Base-by-base conservation (phyloP, 2,888 invertebrate genomes). In the Agrotis ipsilon region DNA sequence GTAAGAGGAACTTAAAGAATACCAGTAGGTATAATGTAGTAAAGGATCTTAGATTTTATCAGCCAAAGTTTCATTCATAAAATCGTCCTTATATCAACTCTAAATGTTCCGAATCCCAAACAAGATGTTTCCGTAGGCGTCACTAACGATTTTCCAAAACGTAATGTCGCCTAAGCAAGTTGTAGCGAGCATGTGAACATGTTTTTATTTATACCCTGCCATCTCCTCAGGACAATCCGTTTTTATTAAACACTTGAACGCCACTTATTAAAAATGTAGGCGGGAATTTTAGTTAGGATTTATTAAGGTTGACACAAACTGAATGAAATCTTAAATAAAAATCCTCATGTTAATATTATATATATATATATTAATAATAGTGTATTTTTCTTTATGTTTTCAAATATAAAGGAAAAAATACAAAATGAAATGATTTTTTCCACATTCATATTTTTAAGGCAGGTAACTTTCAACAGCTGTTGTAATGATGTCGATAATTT, bases 221-320 rank as follows among this genome's bases (percentile, higher is more conserved):
- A 83, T 86, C 86, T 86, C 81, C 85, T 85, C 88, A 87, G 88
- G 84, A 93, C 93, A 92, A 94, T 94, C 93, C 94, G 90, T 94
- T 94, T 84, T 94, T 94, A 94, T 94, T 93, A 94, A 95, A 93
- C 91, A 92, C 94, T 94, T 92, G 91, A 91, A 90, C 86, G 90
- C 87, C 93, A 92, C 94, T 95, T 94, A 94, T 93, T 94, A 93
- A 94, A 93, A 92, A 92, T 90, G 93, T 94, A 91, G 93, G 94
- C 92, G 93, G 92, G 88, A 89, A 90, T 92, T 92, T 82, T 70
- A 74, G 74, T 86, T 68, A 71, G 54, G 58, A 63, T 74, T 77
- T 78, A 69, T 72, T 71, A 86, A 59, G 85, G 86, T 68, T 86
- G 86, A 68, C 80, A 76, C 65, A 6, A 18, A n/a, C 39, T 57